Percentiles rank a stretch among this genome's conserved stretches.
Conservation (phyloP, 37 sponge, comb jelly and placozoan genomes). For the Dysidea cf. avara region DNA sequence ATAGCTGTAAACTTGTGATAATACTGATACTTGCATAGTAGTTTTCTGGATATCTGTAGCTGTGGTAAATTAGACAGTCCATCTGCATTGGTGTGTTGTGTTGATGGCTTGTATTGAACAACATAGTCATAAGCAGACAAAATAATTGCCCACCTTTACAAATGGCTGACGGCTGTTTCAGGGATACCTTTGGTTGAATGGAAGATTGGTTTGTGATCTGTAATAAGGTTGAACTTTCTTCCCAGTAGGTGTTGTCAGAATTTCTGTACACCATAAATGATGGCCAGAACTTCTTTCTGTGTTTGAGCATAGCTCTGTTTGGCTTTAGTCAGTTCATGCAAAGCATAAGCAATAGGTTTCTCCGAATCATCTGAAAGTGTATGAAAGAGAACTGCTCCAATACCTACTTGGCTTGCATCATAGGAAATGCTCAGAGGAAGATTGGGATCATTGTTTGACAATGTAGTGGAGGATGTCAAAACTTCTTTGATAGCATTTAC, state of each 20-base stretch:
- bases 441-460: neutral
- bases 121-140: neutral
- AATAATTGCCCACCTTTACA: conserved; percentile 2
- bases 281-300: neutral
- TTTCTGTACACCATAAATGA: neutral
- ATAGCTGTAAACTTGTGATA: too few relatives aligned
- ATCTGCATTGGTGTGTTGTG: too few relatives aligned
- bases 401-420: neutral
- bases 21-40: too few relatives aligned
- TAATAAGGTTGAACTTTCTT: neutral
- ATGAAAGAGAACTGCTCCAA: neutral
- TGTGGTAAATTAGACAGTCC: too few relatives aligned
- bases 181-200: neutral
- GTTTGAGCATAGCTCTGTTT: conserved; percentile 5
- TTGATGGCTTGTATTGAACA: neutral
- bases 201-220: conserved; percentile 1
- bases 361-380: neutral
- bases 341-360: neutral
- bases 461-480: neutral
- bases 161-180: neutral
- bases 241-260: neutral
- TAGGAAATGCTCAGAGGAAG: too few relatives aligned
- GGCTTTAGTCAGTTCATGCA: neutral
- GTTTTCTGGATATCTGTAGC: too few relatives aligned
- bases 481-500: neutral